Conservation (phyloP, 2,797 vertebrate genomes). For the Syngnathus rostellatus region DNA sequence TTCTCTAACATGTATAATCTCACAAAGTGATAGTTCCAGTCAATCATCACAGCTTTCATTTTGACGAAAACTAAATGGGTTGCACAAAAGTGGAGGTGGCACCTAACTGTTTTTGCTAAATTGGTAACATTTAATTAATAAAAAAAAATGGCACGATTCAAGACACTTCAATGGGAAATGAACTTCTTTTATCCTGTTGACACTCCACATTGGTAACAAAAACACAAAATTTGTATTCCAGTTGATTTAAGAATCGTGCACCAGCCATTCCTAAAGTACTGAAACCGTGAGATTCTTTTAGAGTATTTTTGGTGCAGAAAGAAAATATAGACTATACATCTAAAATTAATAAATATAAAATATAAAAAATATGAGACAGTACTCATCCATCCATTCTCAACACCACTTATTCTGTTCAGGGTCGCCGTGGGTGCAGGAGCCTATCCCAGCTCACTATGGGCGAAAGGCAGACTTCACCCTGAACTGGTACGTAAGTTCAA, state of each 20-base stretch:
- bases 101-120: too few species aligned
- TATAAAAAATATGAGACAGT: too few species aligned
- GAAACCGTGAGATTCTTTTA: background rate
- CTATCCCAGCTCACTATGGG: too few species aligned
- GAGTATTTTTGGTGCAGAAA: background rate
- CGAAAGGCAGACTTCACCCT: too few species aligned
- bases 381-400: too few species aligned
- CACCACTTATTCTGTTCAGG: too few species aligned
- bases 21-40: background rate
- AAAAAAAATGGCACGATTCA: background rate
- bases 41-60: constrained; percentile 3
- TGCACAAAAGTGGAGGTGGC: background rate
- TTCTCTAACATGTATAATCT: background rate
- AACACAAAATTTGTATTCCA: background rate
- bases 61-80: background rate
- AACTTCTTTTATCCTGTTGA: background rate
- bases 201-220: background rate
- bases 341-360: background rate
- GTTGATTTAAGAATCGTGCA: background rate
- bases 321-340: background rate
- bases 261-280: background rate
- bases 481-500: too few species aligned
- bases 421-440: too few species aligned
- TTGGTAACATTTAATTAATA: too few species aligned
- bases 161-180: background rate